Evolutionary conservation across 2,888 invertebrate species (phyloP).

Genomic region (Ichneumoninae sp.): DNA sequence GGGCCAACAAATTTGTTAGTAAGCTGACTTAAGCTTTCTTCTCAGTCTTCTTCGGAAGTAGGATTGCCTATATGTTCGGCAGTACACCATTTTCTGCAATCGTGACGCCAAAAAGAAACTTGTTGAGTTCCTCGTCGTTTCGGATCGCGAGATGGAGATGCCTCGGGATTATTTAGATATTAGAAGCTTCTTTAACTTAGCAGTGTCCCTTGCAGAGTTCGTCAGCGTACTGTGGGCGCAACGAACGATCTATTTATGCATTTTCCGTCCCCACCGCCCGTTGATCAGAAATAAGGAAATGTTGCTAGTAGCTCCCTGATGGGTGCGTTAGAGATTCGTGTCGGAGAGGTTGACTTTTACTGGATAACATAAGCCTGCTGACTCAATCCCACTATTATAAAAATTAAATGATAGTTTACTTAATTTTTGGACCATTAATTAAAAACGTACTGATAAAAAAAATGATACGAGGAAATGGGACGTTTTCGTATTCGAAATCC

Average conservation of each 20-base stretch:
- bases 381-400: neutral
- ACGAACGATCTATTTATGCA: slow-evolving; percentile 3
- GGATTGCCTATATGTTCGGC: neutral
- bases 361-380: neutral
- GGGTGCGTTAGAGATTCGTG: neutral
- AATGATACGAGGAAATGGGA: neutral
- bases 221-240: slow-evolving; percentile 28
- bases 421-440: neutral
- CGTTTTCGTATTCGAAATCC: neutral
- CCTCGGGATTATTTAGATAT: neutral
- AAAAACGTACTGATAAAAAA: neutral
- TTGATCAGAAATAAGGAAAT: neutral
- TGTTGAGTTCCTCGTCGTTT: too few species aligned
- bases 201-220: neutral
- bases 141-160: too few species aligned
- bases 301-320: neutral
- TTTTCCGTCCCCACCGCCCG: neutral
- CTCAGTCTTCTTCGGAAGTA: neutral
- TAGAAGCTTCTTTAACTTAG: neutral
- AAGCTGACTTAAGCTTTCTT: neutral
- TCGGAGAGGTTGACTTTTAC: neutral
- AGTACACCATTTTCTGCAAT: neutral
- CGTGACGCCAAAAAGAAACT: too few species aligned
- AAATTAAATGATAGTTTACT: neutral
- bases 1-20: neutral